Evolutionary conservation across 2,113 vertebrate genomes (phyloP).

Genomic region (Todiramphus chloris): DNA sequence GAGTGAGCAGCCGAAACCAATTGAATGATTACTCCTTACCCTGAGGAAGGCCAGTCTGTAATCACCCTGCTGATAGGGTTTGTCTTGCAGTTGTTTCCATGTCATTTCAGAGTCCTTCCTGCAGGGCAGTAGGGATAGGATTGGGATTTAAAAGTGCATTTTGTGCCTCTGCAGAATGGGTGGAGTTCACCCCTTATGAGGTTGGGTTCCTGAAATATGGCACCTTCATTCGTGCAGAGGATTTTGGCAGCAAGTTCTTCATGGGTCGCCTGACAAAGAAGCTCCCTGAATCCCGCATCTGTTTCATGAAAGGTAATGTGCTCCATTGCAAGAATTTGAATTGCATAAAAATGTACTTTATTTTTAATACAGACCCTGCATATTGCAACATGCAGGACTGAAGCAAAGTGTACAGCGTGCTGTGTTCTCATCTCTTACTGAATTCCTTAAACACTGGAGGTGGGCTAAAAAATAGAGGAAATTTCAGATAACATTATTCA

Average conservation of each 20-base stretch:
- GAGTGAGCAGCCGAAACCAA: neutral
- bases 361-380: neutral
- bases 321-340: neutral
- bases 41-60: neutral
- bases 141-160: neutral
- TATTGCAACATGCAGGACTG: neutral
- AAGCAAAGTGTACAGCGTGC: neutral
- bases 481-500: neutral
- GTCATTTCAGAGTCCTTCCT: neutral
- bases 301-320: slow-evolving; percentile 81
- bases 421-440: neutral
- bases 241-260: slow-evolving; percentile 87
- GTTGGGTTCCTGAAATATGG: slow-evolving; percentile 86
- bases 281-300: slow-evolving; percentile 80
- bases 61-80: neutral
- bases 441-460: neutral
- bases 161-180: slow-evolving; percentile 77
- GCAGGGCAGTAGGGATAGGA: neutral
- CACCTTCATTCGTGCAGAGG: slow-evolving; percentile 75
- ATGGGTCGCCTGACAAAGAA: slow-evolving; percentile 82
- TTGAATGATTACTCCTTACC: neutral
- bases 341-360: neutral
- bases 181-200: slow-evolving; percentile 89
- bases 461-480: neutral
- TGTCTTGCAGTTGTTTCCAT: neutral